Evolutionary conservation across 2,797 vertebrate species (phyloP).

Genomic region (Enoplosus armatus): DNA sequence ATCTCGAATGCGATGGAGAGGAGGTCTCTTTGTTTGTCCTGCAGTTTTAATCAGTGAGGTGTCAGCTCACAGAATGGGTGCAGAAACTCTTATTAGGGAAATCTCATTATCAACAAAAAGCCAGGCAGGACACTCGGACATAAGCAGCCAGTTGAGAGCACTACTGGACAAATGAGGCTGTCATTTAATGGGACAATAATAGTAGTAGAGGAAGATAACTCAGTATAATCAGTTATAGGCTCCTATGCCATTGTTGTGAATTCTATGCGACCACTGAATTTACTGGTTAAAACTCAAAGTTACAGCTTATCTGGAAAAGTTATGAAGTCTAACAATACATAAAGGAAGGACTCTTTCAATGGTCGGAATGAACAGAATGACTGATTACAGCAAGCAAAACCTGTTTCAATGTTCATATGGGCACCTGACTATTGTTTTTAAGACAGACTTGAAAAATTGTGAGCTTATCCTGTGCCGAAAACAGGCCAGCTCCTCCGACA

Average conservation of each 20-base stretch:
- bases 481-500: background rate
- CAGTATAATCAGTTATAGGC: no score
- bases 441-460: background rate
- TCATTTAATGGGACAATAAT: background rate
- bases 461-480: background rate
- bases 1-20: constrained; percentile 57
- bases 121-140: constrained; percentile 8
- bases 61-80: constrained; percentile 42
- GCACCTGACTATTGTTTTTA: background rate
- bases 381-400: background rate
- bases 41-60: constrained; percentile 64
- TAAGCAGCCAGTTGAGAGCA: background rate
- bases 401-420: background rate
- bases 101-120: constrained; percentile 44
- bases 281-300: background rate
- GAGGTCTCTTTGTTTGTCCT: constrained; percentile 49
- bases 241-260: background rate
- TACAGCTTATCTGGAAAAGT: background rate
- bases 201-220: background rate
- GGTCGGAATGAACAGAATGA: no score
- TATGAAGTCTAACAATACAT: background rate
- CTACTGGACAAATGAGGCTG: background rate
- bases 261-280: background rate
- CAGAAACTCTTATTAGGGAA: constrained; percentile 44
- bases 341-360: background rate